These are phyloP conservation scores for Camelus dromedarius DNA, from an alignment of 2,113 vertebrate genomes.

Conservation along the genomic window DNA sequence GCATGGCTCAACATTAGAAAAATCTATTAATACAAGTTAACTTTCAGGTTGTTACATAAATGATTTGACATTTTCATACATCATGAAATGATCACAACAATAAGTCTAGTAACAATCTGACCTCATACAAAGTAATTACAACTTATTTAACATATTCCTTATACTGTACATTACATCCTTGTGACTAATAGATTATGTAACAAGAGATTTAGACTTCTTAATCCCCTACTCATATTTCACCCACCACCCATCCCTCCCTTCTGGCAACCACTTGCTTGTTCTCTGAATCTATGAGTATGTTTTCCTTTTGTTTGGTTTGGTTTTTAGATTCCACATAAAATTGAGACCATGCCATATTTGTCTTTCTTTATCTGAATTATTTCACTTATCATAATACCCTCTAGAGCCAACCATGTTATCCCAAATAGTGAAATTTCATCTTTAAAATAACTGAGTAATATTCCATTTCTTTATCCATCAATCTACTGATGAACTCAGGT, in stretches of 20 bases:
- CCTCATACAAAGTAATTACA: not conserved
- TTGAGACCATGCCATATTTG: not conserved
- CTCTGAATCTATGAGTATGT: too few species aligned
- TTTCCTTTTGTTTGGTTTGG: not conserved
- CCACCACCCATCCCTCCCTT: not conserved
- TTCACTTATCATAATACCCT: not conserved
- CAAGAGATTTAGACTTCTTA: not conserved
- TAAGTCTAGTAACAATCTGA: not conserved
- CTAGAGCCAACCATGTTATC: not conserved
- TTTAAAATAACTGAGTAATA: not conserved
- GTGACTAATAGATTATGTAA: not conserved
- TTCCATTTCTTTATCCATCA: not conserved
- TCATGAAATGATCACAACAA: not conserved
- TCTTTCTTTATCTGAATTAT: not conserved
- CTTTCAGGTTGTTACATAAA: not conserved
- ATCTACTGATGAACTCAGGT: too few species aligned
- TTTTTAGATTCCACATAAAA: not conserved
- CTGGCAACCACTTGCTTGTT: not conserved
- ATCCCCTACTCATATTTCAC: not conserved
- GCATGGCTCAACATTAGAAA: not conserved
- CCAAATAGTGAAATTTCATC: not conserved
- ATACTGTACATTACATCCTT: not conserved
- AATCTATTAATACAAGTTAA: not conserved
- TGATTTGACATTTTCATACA: not conserved
- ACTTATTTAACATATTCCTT: not conserved